Evolutionary conservation across 35 echinoderm and acorn worm species (phyloP).

Genomic region (Strongylocentrotus purpuratus): DNA sequence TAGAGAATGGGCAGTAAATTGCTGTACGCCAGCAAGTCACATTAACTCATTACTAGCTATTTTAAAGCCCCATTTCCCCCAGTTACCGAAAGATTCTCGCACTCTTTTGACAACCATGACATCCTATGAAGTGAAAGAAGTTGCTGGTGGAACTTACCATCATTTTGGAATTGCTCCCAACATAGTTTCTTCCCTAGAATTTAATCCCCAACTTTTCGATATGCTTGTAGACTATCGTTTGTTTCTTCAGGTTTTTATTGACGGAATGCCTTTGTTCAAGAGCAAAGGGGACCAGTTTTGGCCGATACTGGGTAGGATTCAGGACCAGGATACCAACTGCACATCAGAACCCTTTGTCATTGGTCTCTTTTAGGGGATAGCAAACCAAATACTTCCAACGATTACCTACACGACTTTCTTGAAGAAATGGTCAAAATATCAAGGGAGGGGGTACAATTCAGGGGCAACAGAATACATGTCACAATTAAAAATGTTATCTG

Average conservation of each 20-base stretch:
- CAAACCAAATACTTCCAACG: constrained; percentile 56
- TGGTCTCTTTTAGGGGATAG: constrained; percentile 61
- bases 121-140: not conserved
- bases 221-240: not conserved
- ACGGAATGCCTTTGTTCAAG: constrained; percentile 80
- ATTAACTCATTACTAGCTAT: too few species aligned
- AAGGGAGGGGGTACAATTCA: constrained; percentile 22
- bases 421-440: constrained; percentile 24
- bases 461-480: constrained; percentile 22
- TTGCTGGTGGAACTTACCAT: constrained; percentile 59
- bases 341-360: constrained; percentile 44
- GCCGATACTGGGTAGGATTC: constrained; percentile 66
- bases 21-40: too few species aligned
- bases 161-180: constrained; percentile 58
- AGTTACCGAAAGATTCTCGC: constrained; percentile 64
- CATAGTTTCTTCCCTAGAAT: constrained; percentile 9
- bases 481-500: constrained; percentile 61
- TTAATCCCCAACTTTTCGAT: not conserved
- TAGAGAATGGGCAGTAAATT: too few species aligned
- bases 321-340: not conserved
- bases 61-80: not conserved
- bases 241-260: constrained; percentile 53
- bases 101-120: constrained; percentile 42
- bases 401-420: constrained; percentile 65
- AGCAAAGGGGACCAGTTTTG: constrained; percentile 56